phyloP scores from a whole-genome alignment of 2,797 vertebrate genomes.

The Sebastes umbrosus region DNA sequence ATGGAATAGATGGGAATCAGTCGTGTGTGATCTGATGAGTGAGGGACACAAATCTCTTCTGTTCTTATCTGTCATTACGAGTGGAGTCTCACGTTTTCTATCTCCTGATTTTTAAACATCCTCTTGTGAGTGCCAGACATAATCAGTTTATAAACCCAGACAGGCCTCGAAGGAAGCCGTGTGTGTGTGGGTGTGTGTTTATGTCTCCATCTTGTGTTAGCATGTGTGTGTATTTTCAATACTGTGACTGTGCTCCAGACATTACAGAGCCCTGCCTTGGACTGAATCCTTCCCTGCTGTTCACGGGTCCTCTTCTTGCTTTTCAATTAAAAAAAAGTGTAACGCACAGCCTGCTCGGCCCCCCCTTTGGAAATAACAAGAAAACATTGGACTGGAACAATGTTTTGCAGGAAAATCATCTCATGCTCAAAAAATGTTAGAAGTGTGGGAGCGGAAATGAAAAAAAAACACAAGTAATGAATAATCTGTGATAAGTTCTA shows the following conservation, averaged over 20 bases:
- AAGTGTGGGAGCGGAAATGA: neutral
- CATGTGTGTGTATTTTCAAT: conserved; percentile 10
- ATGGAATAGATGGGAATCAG: neutral
- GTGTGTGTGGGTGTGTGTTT: conserved; percentile 45
- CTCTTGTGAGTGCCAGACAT: neutral
- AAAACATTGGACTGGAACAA: neutral
- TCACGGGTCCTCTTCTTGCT: neutral
- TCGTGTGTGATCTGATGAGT: neutral
- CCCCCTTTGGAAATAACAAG: neutral
- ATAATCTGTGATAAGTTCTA: neutral
- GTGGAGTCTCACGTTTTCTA: neutral
- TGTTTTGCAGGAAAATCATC: neutral
- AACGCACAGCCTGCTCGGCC: neutral
- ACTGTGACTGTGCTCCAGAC: conserved; percentile 2
- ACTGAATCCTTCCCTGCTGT: conserved; percentile 1
- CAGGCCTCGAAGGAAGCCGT: neutral
- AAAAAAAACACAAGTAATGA: neutral
- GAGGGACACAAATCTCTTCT: neutral
- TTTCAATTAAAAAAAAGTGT: neutral
- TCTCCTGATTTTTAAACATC: neutral
- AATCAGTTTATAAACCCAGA: conserved; percentile 14
- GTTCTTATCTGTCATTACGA: neutral
- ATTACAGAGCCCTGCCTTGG: neutral
- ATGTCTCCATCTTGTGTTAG: conserved; percentile 59
- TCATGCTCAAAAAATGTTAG: neutral